Conservation (phyloP, 2,113 vertebrate genomes). For the Sceloporus tristichus region DNA sequence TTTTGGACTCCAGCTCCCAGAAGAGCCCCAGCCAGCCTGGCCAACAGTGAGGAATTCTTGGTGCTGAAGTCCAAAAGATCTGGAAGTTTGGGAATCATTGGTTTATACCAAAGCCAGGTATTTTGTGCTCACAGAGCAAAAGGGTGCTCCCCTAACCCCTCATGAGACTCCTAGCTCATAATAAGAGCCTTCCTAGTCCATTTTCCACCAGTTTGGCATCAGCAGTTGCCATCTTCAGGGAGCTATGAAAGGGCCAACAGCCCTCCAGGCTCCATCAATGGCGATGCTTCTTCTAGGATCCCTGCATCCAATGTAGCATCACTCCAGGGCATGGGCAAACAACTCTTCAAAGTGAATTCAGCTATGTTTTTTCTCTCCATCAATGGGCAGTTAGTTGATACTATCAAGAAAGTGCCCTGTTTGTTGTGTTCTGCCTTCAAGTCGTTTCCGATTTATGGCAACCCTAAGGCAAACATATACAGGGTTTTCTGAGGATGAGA, state of each 20-base stretch:
- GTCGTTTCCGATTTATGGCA: too few species aligned
- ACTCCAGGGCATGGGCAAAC: not conserved
- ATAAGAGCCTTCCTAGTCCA: not conserved
- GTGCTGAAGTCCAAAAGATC: not conserved
- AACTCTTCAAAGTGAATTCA: not conserved
- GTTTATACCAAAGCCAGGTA: not conserved
- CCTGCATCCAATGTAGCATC: not conserved
- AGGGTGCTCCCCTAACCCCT: not conserved
- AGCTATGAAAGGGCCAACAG: not conserved
- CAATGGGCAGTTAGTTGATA: not conserved
- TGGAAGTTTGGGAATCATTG: not conserved
- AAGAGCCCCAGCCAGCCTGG: too few species aligned
- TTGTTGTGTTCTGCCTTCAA: too few species aligned
- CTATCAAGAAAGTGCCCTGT: not conserved
- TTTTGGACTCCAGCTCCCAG: not conserved
- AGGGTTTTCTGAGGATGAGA: too few species aligned
- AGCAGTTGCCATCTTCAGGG: not conserved
- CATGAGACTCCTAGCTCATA: too few species aligned
- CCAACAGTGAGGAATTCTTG: too few species aligned
- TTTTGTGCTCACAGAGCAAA: not conserved
- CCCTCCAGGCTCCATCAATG: not conserved
- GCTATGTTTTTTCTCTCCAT: not conserved
- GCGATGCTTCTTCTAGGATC: not conserved
- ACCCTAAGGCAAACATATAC: too few species aligned
- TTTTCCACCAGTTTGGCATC: too few species aligned